Percentiles rank a stretch among this genome's conserved stretches.
Conservation (phyloP, 2,797 vertebrate genomes). For the Sarcoramphus papa region DNA sequence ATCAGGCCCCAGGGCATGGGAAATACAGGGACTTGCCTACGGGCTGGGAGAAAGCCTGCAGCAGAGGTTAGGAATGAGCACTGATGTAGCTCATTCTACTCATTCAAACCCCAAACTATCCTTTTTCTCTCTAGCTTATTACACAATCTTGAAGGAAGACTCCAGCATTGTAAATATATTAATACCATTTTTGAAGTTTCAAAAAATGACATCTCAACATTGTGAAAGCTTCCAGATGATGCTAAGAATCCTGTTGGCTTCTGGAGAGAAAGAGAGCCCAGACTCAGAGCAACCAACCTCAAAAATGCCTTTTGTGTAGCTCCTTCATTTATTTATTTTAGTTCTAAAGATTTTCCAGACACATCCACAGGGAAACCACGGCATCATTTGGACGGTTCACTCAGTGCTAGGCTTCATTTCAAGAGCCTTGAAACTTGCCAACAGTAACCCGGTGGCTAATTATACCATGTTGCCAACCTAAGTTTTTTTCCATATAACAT, state of each 20-base stretch:
- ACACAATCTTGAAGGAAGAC: not conserved
- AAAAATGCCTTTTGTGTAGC: slow-evolving; percentile 45
- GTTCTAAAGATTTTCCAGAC: slow-evolving; percentile 47
- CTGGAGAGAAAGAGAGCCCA: not conserved
- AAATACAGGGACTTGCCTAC: not conserved
- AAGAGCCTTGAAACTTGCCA: slow-evolving; percentile 9
- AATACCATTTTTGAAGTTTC: not conserved
- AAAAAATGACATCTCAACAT: not conserved
- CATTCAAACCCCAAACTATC: not conserved
- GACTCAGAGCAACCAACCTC: not conserved
- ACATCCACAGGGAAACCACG: slow-evolving; percentile 36
- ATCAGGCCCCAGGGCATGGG: not conserved
- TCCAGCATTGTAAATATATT: not conserved
- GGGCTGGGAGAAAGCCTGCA: not conserved
- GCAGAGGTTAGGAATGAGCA: not conserved
- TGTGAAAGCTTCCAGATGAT: slow-evolving; percentile 39
- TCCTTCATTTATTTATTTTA: slow-evolving; percentile 43
- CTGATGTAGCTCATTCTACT: not conserved
- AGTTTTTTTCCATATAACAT: slow-evolving; percentile 50
- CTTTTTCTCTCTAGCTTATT: not conserved
- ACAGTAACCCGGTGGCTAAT: slow-evolving; percentile 43
- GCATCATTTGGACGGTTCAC: slow-evolving; percentile 9
- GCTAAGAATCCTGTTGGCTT: not conserved
- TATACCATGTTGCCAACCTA: not conserved
- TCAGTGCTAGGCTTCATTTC: slow-evolving; percentile 35